phyloP scores from a whole-genome alignment of 2,888 invertebrate genomes.

The Gordius sp. region DNA sequence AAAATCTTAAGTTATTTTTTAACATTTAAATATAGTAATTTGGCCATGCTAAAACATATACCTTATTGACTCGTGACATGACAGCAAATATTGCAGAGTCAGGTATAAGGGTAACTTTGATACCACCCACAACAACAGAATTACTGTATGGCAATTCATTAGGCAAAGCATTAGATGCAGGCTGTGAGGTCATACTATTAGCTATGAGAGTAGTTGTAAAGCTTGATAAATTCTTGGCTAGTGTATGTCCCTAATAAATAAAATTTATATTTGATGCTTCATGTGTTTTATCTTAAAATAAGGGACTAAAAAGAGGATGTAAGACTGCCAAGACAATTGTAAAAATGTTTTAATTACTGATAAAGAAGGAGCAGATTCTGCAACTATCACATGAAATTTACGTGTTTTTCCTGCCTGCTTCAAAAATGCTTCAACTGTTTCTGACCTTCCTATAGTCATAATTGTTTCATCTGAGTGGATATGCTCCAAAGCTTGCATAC shows the following conservation, averaged over 20 bases:
- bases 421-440: conserved; percentile 55
- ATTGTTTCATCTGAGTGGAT: conserved; percentile 71
- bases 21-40: too few species aligned
- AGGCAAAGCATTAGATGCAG: too few species aligned
- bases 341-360: conserved; percentile 12
- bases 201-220: neutral
- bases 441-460: conserved; percentile 43
- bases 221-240: conserved; percentile 49
- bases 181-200: neutral
- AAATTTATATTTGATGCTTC: neutral
- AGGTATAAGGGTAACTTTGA: conserved; percentile 56
- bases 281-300: conserved; percentile 1
- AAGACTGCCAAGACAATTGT: neutral
- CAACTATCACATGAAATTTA: conserved; percentile 56
- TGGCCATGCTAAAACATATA: too few species aligned
- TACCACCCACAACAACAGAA: too few species aligned
- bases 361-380: conserved; percentile 41
- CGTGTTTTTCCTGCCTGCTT: conserved; percentile 45
- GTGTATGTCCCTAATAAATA: conserved; percentile 44
- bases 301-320: neutral
- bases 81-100: conserved; percentile 63
- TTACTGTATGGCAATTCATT: too few species aligned
- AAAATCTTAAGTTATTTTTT: too few species aligned
- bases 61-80: conserved; percentile 78
- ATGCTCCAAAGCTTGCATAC: conserved; percentile 55